Percentiles rank a stretch among this genome's conserved stretches.
Evolutionary conservation across 2,797 vertebrate genomes (phyloP).

Genomic region (Hafferia zeledoni): DNA sequence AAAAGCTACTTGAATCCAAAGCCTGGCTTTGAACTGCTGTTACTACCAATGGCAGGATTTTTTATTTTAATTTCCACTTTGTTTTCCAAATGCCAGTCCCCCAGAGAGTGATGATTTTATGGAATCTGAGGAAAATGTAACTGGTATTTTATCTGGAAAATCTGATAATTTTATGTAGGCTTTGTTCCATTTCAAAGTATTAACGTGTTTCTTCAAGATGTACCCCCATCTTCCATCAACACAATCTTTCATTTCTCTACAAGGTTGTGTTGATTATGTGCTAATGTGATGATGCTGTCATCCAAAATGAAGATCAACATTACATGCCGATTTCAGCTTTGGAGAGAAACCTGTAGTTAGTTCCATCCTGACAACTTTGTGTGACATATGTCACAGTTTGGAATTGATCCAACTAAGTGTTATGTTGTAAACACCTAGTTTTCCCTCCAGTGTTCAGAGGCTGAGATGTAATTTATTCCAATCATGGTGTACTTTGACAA

Average conservation of each 20-base stretch:
- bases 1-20: neutral
- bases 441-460: neutral
- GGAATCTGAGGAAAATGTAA: neutral
- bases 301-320: constrained; percentile 22
- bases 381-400: constrained; percentile 36
- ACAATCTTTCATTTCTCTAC: neutral
- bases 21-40: neutral
- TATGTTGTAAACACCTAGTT: constrained; percentile 44
- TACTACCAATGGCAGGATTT: neutral
- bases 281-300: neutral
- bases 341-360: constrained; percentile 18
- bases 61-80: neutral
- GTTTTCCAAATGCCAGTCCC: neutral
- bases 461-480: constrained; percentile 62
- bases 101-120: neutral
- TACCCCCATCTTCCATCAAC: neutral
- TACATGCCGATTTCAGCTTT: neutral
- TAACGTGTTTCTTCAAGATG: neutral
- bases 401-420: constrained; percentile 41
- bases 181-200: neutral
- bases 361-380: neutral
- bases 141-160: neutral
- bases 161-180: neutral
- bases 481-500: constrained; percentile 66
- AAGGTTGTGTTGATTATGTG: constrained; percentile 26